Percentiles rank a stretch among this genome's conserved stretches.
These are phyloP conservation scores for Tachystola acroxantha DNA, from an alignment of 2,888 invertebrate genomes.

Conservation along the genomic window DNA sequence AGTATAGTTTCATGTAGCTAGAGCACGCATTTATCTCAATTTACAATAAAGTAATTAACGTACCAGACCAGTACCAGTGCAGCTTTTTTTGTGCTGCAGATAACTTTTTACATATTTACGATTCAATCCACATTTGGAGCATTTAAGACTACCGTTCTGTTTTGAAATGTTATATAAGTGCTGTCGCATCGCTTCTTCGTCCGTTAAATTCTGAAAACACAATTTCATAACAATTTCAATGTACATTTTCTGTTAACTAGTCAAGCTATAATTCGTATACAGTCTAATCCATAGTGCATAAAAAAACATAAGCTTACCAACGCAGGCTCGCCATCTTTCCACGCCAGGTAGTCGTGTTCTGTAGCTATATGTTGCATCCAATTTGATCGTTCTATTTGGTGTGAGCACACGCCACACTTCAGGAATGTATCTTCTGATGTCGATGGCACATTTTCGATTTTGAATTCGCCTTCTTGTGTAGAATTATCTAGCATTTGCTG, in stretches of 20 bases:
- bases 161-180: slow-evolving; percentile 15
- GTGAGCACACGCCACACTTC: slow-evolving; percentile 29
- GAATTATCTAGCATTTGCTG: too few relatives aligned
- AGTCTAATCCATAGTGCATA: background rate
- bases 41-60: too few relatives aligned
- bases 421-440: background rate
- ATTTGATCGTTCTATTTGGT: slow-evolving; percentile 12
- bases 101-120: slow-evolving; percentile 18
- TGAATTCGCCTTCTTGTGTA: too few relatives aligned
- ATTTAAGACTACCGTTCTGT: slow-evolving; percentile 15
- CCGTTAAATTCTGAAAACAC: slow-evolving; percentile 14
- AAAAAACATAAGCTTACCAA: slow-evolving; percentile 52
- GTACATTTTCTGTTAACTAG: background rate
- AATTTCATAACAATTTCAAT: background rate
- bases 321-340: slow-evolving; percentile 44
- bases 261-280: too few relatives aligned
- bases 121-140: slow-evolving; percentile 19
- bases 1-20: too few relatives aligned
- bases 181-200: slow-evolving; percentile 8
- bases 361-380: slow-evolving; percentile 31
- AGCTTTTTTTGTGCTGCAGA: slow-evolving; percentile 17
- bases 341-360: slow-evolving; percentile 36
- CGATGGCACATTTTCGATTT: too few relatives aligned
- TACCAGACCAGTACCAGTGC: slow-evolving; percentile 2
- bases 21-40: too few relatives aligned